A percentile compares a stretch with the other conserved stretches of the same genome.
Evolutionary conservation across 2,113 vertebrate species (phyloP).

Genomic region (Phyllopteryx taeniolatus): DNA sequence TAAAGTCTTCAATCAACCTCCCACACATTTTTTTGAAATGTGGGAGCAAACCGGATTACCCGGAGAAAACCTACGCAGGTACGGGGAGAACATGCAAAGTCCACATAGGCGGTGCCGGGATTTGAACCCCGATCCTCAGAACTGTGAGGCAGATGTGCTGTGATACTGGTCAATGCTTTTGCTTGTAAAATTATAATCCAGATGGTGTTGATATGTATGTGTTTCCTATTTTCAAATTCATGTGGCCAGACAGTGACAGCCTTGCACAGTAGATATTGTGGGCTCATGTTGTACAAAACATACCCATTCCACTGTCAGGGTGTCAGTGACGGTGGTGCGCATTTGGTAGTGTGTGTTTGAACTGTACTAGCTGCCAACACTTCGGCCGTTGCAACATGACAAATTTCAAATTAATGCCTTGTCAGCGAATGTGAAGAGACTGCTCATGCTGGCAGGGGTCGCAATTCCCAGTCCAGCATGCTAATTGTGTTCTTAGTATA

Average conservation of each 20-base stretch:
- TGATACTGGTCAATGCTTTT: conserved; percentile 60
- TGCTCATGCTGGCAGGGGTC: conserved; percentile 75
- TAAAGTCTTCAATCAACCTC: too few relatives aligned
- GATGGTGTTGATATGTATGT: conserved; percentile 39
- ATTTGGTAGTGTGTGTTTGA: conserved; percentile 61
- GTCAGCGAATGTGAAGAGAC: conserved; percentile 85
- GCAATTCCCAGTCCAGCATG: conserved; percentile 78
- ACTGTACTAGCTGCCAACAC: conserved; percentile 77
- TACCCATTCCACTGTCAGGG: conserved; percentile 49
- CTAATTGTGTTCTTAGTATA: conserved; percentile 91
- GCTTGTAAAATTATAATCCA: conserved; percentile 48
- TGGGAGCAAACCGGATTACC: too few relatives aligned
- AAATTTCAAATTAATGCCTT: conserved; percentile 92
- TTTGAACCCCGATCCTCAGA: too few relatives aligned
- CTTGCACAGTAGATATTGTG: conserved; percentile 51
- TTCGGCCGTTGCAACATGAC: conserved; percentile 76
- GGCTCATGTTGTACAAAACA: conserved; percentile 73
- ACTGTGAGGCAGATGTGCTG: too few relatives aligned
- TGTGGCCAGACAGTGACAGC: conserved; percentile 45
- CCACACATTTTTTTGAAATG: too few relatives aligned
- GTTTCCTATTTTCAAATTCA: conserved; percentile 60
- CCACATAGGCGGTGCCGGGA: too few relatives aligned
- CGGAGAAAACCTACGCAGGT: too few relatives aligned
- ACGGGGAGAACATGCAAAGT: too few relatives aligned
- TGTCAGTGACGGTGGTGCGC: conserved; percentile 15